A percentile compares a stretch with the other conserved stretches of the same genome.
Evolutionary conservation across 2,888 invertebrate genomes (phyloP).

Genomic region (Dendrolimus houi): DNA sequence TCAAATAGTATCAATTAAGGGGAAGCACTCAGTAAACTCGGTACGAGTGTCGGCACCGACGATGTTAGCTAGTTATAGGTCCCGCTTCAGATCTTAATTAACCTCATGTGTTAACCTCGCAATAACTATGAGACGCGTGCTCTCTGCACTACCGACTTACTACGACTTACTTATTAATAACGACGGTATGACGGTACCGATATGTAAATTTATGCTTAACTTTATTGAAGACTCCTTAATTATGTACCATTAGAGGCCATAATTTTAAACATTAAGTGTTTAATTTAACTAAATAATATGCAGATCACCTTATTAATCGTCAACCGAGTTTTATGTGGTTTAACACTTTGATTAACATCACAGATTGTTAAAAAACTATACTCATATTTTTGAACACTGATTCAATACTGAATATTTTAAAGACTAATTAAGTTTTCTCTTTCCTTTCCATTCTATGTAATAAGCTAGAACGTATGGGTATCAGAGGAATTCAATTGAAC

Average conservation of each 20-base stretch:
- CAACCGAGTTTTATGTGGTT: too few species aligned
- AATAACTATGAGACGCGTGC: constrained; percentile 52
- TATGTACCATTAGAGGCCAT: constrained; percentile 30
- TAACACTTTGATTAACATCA: too few species aligned
- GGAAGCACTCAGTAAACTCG: constrained; percentile 50
- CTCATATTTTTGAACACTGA: too few species aligned
- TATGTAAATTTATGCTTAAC: constrained; percentile 61
- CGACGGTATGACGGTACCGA: constrained; percentile 39
- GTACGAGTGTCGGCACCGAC: constrained; percentile 41
- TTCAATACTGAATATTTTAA: too few species aligned
- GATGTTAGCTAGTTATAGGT: constrained; percentile 58
- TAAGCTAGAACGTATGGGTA: too few species aligned
- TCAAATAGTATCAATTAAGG: constrained; percentile 70
- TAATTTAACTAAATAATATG: constrained; percentile 21
- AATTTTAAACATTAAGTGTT: constrained; percentile 30
- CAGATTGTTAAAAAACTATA: too few species aligned
- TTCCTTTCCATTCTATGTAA: too few species aligned
- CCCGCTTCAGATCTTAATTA: constrained; percentile 68
- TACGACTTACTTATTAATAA: constrained; percentile 53
- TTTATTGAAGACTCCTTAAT: constrained; percentile 51
- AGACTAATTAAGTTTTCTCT: too few species aligned
- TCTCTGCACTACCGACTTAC: constrained; percentile 39
- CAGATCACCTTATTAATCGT: neutral
- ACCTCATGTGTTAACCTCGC: constrained; percentile 69
- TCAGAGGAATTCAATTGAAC: too few species aligned